A percentile compares a stretch with the other conserved stretches of the same genome.
These are phyloP conservation scores for Neotoma lepida DNA, from an alignment of 2,113 vertebrate genomes.

Conservation along the genomic window DNA sequence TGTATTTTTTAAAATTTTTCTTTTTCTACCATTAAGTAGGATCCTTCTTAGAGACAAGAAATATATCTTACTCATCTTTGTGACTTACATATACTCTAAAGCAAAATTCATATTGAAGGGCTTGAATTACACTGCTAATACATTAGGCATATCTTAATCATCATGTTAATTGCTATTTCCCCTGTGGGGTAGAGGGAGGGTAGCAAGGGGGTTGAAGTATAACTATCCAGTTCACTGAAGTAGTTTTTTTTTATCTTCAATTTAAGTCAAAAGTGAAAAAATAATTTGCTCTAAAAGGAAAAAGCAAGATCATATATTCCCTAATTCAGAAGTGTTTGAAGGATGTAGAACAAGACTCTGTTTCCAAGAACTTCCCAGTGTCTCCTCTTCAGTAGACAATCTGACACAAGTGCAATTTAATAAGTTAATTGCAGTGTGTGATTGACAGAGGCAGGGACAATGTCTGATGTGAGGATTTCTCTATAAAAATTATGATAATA, in stretches of 20 bases:
- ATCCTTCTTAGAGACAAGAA: neutral
- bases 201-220: neutral
- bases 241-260: constrained; percentile 15
- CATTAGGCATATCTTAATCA: constrained; percentile 59
- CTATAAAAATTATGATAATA: constrained; percentile 75
- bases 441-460: constrained; percentile 77
- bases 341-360: constrained; percentile 63
- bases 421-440: constrained; percentile 79
- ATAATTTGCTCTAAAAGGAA: constrained; percentile 63
- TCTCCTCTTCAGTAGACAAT: constrained; percentile 70
- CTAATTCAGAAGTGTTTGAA: constrained; percentile 73
- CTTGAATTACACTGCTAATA: constrained; percentile 46
- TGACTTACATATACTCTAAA: constrained; percentile 38
- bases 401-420: constrained; percentile 78
- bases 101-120: constrained; percentile 30
- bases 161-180: constrained; percentile 63
- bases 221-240: constrained; percentile 53
- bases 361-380: constrained; percentile 77
- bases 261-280: constrained; percentile 74
- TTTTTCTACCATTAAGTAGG: neutral
- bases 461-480: constrained; percentile 74
- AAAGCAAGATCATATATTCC: constrained; percentile 53
- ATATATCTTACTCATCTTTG: constrained; percentile 46
- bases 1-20: neutral
- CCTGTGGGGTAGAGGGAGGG: neutral